phyloP scores from a whole-genome alignment of 2,113 vertebrate species.

The Dasyornis broadbenti region DNA sequence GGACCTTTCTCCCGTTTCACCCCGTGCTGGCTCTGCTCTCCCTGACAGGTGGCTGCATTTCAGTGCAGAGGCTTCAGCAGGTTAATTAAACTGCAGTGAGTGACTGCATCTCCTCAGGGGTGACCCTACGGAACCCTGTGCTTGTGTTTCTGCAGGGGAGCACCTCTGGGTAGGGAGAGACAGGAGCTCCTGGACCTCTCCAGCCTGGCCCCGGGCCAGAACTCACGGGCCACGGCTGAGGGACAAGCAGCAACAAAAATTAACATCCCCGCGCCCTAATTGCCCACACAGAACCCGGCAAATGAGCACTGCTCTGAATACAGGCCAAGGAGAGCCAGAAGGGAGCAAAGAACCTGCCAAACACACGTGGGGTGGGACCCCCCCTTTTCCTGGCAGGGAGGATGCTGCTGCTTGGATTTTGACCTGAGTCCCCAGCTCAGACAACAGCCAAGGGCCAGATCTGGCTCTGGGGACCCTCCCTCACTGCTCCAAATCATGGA shows the following conservation, averaged over 20 bases:
- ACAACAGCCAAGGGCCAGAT: background rate
- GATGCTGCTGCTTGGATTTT: background rate
- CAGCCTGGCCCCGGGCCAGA: background rate
- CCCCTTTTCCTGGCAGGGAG: background rate
- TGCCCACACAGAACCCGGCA: background rate
- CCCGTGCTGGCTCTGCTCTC: background rate
- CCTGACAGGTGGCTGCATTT: background rate
- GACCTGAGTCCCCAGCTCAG: background rate
- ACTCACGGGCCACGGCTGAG: background rate
- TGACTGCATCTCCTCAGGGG: background rate
- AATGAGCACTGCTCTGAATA: accelerated
- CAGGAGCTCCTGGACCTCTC: background rate
- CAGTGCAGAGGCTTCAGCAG: background rate
- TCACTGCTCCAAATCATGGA: background rate
- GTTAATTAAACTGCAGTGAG: background rate
- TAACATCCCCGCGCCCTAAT: background rate
- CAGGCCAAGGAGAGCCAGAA: background rate
- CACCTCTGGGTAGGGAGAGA: background rate
- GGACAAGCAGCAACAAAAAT: background rate
- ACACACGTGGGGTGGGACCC: background rate
- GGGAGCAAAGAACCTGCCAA: background rate
- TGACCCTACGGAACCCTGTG: background rate
- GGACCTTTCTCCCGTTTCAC: background rate
- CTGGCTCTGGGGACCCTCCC: too few relatives aligned
- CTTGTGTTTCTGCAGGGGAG: background rate